phyloP scores from a whole-genome alignment of 2,888 invertebrate genomes.

The Lasioglossum leucozonium region DNA sequence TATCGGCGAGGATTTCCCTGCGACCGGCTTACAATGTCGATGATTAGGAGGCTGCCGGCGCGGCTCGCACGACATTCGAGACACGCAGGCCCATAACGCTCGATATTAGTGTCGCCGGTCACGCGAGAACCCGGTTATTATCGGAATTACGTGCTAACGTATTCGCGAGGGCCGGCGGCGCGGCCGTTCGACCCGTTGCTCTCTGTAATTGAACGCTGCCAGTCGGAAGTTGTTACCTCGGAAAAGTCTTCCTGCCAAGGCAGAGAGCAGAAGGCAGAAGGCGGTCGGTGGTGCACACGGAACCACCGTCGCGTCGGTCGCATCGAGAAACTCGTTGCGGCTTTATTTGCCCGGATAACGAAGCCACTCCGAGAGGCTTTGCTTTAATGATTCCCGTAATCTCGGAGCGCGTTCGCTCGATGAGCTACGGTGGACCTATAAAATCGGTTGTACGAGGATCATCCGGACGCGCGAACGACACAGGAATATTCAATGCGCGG shows the following conservation, averaged over 20 bases:
- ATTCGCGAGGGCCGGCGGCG: slow-evolving; percentile 48
- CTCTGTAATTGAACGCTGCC: slow-evolving; percentile 36
- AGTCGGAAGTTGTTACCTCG: slow-evolving; percentile 47
- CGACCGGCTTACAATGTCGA: slow-evolving; percentile 61
- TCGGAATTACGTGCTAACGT: slow-evolving; percentile 68
- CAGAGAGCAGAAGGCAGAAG: not conserved
- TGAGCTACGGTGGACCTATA: not conserved
- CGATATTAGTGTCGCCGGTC: slow-evolving; percentile 66
- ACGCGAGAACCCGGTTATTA: slow-evolving; percentile 67
- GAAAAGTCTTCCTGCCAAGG: slow-evolving; percentile 25
- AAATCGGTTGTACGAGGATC: not conserved
- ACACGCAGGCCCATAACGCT: slow-evolving; percentile 67
- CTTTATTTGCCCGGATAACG: not conserved
- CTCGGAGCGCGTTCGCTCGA: not conserved
- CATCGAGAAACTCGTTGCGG: not conserved
- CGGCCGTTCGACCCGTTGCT: slow-evolving; percentile 19
- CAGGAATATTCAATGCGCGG: not conserved
- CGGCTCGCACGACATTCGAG: slow-evolving; percentile 51
- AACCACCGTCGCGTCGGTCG: no score
- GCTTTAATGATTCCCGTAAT: not conserved
- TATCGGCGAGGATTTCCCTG: slow-evolving; percentile 49
- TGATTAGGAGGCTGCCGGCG: slow-evolving; percentile 62
- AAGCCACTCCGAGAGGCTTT: not conserved
- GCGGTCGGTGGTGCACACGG: not conserved
- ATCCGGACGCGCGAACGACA: not conserved